These are phyloP conservation scores for Salvelinus sp. DNA, from an alignment of 2,113 vertebrate genomes.

Conservation along the genomic window DNA sequence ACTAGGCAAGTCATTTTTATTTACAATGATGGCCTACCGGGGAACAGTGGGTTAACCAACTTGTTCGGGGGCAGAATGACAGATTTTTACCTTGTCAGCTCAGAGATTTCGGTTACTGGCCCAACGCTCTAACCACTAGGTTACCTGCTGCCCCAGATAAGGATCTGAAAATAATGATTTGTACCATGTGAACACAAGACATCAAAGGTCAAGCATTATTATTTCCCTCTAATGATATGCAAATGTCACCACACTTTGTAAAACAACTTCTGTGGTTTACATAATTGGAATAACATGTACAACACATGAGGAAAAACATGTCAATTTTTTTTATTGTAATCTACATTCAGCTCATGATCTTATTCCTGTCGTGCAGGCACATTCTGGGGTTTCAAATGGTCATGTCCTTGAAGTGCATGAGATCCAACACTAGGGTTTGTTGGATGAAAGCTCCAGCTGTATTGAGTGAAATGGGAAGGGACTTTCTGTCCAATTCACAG, in stretches of 20 bases:
- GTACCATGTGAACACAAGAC: background rate
- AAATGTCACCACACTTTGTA: too few relatives aligned
- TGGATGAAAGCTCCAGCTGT: slow-evolving; percentile 10
- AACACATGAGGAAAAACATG: background rate
- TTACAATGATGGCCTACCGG: too few relatives aligned
- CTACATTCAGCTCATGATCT: too few relatives aligned
- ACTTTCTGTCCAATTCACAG: slow-evolving; percentile 19
- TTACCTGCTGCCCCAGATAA: background rate
- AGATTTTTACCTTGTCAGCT: too few relatives aligned
- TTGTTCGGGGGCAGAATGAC: too few relatives aligned
- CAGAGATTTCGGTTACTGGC: too few relatives aligned
- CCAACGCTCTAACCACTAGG: too few relatives aligned
- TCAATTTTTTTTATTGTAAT: too few relatives aligned
- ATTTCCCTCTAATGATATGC: background rate
- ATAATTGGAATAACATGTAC: background rate
- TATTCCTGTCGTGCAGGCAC: background rate
- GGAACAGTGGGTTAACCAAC: too few relatives aligned
- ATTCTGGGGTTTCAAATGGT: background rate
- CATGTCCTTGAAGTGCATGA: background rate
- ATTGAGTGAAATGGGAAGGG: slow-evolving; percentile 18
- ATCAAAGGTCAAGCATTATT: background rate
- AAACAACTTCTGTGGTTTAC: background rate
- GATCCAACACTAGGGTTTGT: background rate
- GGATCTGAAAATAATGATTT: background rate
- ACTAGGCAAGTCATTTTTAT: too few relatives aligned